Percentiles rank a stretch among this genome's conserved stretches.
These are phyloP conservation scores for Colostygia pectinataria DNA, from an alignment of 2,888 invertebrate species.

Conservation along the genomic window DNA sequence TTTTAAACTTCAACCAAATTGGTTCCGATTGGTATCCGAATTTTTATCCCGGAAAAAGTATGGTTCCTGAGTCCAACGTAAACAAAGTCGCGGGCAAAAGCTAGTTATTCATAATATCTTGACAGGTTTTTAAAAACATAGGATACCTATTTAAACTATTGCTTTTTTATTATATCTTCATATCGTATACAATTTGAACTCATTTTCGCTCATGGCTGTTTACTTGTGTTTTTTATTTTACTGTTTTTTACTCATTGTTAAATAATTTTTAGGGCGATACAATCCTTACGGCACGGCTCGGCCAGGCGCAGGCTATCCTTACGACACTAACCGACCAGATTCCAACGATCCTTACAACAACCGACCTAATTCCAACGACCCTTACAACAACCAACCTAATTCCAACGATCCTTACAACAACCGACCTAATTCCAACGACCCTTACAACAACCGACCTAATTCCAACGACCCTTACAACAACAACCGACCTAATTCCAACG, in stretches of 20 bases:
- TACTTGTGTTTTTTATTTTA: background rate
- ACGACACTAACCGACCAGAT: background rate
- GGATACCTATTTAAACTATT: no score
- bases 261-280: slow-evolving; percentile 16
- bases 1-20: no score
- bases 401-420: slow-evolving; percentile 1
- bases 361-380: background rate
- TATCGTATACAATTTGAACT: no score
- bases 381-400: background rate
- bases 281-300: slow-evolving; percentile 8
- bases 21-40: no score
- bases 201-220: slow-evolving; percentile 3
- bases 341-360: background rate
- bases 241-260: background rate
- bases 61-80: no score
- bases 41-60: no score
- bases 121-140: no score
- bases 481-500: background rate
- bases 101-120: no score
- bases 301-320: background rate
- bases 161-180: no score
- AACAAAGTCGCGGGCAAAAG: no score
- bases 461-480: background rate
- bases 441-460: background rate
- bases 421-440: background rate